Evolutionary conservation across 2,797 vertebrate genomes (phyloP).

Genomic region (Helostoma temminkii): DNA sequence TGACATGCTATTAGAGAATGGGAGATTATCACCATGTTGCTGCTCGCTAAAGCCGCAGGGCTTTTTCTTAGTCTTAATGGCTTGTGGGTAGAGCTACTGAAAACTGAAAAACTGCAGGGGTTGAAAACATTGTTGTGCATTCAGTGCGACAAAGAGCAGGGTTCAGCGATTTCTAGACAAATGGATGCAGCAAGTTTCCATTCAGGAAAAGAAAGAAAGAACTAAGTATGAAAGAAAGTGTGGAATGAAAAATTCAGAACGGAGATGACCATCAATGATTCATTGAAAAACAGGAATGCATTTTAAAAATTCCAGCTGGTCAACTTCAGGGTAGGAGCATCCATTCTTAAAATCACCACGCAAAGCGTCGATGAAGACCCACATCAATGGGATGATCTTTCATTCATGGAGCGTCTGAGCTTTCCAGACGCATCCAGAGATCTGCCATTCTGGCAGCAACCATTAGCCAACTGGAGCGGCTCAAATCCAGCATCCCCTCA

Average conservation of each 20-base stretch:
- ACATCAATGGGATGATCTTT: constrained; percentile 29
- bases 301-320: constrained; percentile 46
- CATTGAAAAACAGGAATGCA: constrained; percentile 35
- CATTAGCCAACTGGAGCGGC: constrained; percentile 67
- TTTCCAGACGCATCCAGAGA: constrained; percentile 24
- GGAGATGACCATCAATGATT: constrained; percentile 67
- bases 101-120: constrained; percentile 36
- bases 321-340: constrained; percentile 14
- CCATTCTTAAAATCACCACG: constrained; percentile 66
- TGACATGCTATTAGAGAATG: constrained; percentile 26
- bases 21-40: constrained; percentile 40
- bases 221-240: constrained; percentile 17
- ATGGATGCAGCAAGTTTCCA: constrained; percentile 48
- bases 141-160: constrained; percentile 47
- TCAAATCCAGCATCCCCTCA: constrained; percentile 36
- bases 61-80: constrained; percentile 37
- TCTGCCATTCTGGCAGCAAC: constrained; percentile 23
- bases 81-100: constrained; percentile 27
- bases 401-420: constrained; percentile 51
- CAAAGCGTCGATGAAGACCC: neutral
- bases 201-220: constrained; percentile 58
- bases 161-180: constrained; percentile 48
- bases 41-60: constrained; percentile 9
- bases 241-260: constrained; percentile 69
- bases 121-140: constrained; percentile 49